Base-by-base conservation (phyloP, 2,113 vertebrate species). In the Brachyistius frenatus region DNA sequence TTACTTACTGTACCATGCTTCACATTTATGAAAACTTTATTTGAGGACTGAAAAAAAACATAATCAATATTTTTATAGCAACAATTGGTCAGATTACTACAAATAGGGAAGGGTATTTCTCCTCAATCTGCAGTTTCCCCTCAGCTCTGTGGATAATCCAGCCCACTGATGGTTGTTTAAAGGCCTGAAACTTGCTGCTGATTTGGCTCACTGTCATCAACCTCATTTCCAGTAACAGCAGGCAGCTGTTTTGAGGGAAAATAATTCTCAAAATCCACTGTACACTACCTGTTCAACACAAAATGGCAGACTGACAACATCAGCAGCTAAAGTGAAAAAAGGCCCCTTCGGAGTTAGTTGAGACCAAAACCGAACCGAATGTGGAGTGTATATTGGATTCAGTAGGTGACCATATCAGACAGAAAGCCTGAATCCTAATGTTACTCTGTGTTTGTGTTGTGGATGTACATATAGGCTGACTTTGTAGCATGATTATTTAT, bases 1-100 rank as follows among this genome's bases (percentile, higher is more conserved):
- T 74, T 50, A 63, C 67, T 73, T 65, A 56, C 46, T 74, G n/a
- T 5, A 61, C 15, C 47, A 54, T 65, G 32, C 41, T 33, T 76
- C 4, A 37, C 30, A 60, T 73, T 64, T 61, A 49, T 37, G 9
- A 50, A 50, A 71, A 15, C 33, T 32, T 37, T 60, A 32, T 32
- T 37, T 60, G n/a, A 71, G 30, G 33, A 50, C 13, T 60, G 35
- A 50, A n/a, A 53, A 47, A 73, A 56, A 62, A 50, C 68, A 78
- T 74, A n/a, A 58, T 70, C 54, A 66, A 62, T 66, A 73, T 41
- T 47, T 66, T 54, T 9, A 3, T 61, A 50, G 41, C 54, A 44
- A 54, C 53, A 9, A 50, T 14, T 57, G 14, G 30, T 30, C 9
- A 53, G 6, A 63, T 78, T 53, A 15, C 30, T 41, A 15, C 5